phyloP scores from a whole-genome alignment of 2,113 vertebrate genomes.

The Corapipo altera region DNA sequence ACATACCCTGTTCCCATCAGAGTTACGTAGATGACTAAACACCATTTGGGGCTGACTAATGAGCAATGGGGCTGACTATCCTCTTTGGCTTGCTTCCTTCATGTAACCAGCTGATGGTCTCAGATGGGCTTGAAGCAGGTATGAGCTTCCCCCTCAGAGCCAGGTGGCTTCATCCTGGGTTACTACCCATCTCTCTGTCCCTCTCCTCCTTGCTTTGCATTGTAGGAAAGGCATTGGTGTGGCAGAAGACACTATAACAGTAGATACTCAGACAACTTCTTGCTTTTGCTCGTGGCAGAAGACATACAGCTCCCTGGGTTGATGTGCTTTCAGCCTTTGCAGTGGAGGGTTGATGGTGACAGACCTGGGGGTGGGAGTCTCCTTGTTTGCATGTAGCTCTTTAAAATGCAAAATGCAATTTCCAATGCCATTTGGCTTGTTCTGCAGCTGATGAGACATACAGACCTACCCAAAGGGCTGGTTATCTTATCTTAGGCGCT shows the following conservation, averaged over 20 bases:
- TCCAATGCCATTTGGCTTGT: neutral
- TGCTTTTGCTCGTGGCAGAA: neutral
- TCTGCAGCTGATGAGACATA: constrained; percentile 3
- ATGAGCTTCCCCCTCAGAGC: neutral
- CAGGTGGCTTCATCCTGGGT: neutral
- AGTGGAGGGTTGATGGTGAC: neutral
- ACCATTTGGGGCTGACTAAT: neutral
- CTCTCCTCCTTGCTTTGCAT: neutral
- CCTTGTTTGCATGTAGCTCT: neutral
- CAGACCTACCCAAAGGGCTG: neutral
- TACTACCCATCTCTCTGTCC: neutral
- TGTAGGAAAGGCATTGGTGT: neutral
- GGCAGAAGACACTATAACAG: neutral
- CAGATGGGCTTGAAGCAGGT: neutral
- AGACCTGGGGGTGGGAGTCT: neutral
- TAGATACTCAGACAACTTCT: neutral
- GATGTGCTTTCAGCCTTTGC: neutral
- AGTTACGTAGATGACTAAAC: neutral
- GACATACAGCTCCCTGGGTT: neutral
- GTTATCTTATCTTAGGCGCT: neutral
- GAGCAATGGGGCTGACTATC: neutral
- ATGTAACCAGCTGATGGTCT: neutral
- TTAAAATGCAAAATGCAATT: neutral
- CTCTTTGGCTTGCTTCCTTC: neutral
- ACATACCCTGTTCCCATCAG: neutral